Base-by-base conservation (phyloP, 2,113 vertebrate genomes). In the Vidua chalybeata region DNA sequence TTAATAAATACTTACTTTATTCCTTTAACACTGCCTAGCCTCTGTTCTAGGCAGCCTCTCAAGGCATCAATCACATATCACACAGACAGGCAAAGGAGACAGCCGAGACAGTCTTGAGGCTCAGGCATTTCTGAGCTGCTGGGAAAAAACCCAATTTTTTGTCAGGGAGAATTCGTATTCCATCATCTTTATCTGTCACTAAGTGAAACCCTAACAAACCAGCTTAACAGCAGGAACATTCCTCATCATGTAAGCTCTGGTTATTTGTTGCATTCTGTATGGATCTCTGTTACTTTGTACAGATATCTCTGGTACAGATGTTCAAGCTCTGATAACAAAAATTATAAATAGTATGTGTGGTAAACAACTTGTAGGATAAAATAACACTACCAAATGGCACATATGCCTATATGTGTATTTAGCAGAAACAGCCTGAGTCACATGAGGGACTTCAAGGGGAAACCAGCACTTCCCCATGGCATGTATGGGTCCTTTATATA, bases 141-240 rank as follows among this genome's bases (percentile, higher is more conserved):
- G 89, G 96, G 83, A 95, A 92, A 69, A 93, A 93, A 95, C 73
- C 30, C 43, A 92, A 10, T 35, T 84, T 90, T 84, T 78, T 96
- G 73, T 89, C 89, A 78, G 61, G 28, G 56, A 72, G 80, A 86
- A 93, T 68, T 84, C 5, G 0, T 90, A 67, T 67, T 96, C 89
- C 61, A 68, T 93, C 89, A 89, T 93, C 69, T 90, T 89, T 94
- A 78, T 94, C 89, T 92, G 74, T 81, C 7, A 0, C 72, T 67
- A 55, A 84, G 79, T 77, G 48, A 92, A 90, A 89, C 82, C 83
- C 78, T n/a, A 94, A 86, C 79, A 94, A 93, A 89, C 61, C 68
- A 75, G 73, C 68, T 84, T 45, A 80, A n/a, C 43, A 78, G 86
- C 87, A 90, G 86, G 83, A 95, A 82, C 90, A 85, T 95, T 90